Evolutionary conservation across 2,113 vertebrate genomes (phyloP), one percentile per base, ranked within the genome.

Genomic region (Scytalopus superciliaris): DNA sequence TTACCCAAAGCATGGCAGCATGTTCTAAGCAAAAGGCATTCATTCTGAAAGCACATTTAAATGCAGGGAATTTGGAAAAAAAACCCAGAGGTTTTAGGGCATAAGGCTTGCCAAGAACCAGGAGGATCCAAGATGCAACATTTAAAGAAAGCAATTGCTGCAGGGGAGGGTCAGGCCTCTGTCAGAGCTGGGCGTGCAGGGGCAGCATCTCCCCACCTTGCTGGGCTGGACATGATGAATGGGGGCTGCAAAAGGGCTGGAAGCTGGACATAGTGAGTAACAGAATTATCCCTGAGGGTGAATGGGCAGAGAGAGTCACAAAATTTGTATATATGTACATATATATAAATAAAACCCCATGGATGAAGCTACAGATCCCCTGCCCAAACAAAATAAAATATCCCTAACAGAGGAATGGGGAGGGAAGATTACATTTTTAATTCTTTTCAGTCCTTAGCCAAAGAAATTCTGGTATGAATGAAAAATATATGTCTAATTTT

Each of bases 381-480:
- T 74, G 59, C 50, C 7, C 42, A 78, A 80, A 79, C 62, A 78
- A 59, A 28, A 0, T 31, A 74, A 77, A 80, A 8, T 7, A 53
- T 25, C 12, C 8, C 13, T 35, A 70, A 39, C 18, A 92, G 70
- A 66, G 37, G 23, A 39, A 70, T 47, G 59, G 37, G 24, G 40
- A 91, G 44, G 25, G 35, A 83, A 55, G 45, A 53, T 9, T 28
- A 56, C 27, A 33, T 50, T 87, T 91, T 69, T 69, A 53, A 47
- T 76, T 85, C 23, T 85, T 77, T 66, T 64, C 17, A 35, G 40
- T 42, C 39, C 53, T 80, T 66, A 85, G 67, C 50, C 76, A 80
- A 83, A 82, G 62, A 85, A 89, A 96, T 78, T 62, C 50, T 85
- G 33, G 23, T 75, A 76, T 83, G 81, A 96, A 90, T 89, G 53